Base-by-base conservation (phyloP, 1,140 invertebrate genomes). In the Anastrepha ludens region DNA sequence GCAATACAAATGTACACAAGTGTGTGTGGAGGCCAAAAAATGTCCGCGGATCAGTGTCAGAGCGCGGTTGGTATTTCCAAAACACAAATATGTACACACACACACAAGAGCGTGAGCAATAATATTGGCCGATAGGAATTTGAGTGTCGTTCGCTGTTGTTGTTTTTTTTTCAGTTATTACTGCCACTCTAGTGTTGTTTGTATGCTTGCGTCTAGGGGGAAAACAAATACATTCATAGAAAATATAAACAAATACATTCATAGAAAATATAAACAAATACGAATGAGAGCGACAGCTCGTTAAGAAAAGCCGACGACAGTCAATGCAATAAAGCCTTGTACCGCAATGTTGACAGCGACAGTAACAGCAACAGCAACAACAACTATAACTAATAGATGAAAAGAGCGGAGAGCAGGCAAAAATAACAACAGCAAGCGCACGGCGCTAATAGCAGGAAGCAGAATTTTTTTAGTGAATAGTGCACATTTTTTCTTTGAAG, bases 221-320 rank as follows among this genome's bases (percentile, higher is more conserved):
- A 7, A 67, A 4, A 39, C 44, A 29, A 29, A 50, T 11, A 47
- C 70, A 74, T 13, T 17, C 67, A 47, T n/a, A n/a, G 44, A 55
- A 55, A 58, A 58, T 55, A 55, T 81, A 81, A 81, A 81, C 74
- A 81, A 81, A 81, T 81, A 55, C 9, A 81, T 55, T 81, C 55
- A 20, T 81, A 55, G 47, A 55, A 55, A 58, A 58, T 55, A 55
- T 81, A 81, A 81, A 81, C 74, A 81, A 81, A 81, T 55, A 20
- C 2, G 20, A 55, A 81, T 8, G 47, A 55, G 20, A 81, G 74
- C 47, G 74, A 81, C 74, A 81, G 47, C 47, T 13, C 2, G 74
- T n/a, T 7, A 29, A 55, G 17, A 55, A 20, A 13, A 2, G 39
- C 15, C 0, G 20, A 70, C 65, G 41, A 74, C 67, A 74, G 67